These are phyloP conservation scores for Ctenomys sociabilis DNA, from an alignment of 2,113 vertebrate genomes.

Conservation along the genomic window DNA sequence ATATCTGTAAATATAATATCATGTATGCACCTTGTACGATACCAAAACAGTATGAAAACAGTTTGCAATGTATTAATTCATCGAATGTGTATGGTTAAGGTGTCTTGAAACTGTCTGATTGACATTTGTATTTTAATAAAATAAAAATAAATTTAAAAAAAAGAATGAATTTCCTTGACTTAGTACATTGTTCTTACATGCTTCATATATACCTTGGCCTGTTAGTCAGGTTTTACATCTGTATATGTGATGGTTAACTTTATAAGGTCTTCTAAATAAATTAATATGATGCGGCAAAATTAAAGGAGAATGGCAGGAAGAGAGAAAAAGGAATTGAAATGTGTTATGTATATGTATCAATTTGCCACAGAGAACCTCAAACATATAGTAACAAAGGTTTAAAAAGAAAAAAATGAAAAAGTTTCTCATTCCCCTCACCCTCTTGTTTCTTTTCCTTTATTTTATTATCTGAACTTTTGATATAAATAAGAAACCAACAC, in stretches of 20 bases:
- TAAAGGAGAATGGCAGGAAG: background rate
- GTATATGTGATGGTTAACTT: background rate
- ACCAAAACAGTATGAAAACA: too few relatives aligned
- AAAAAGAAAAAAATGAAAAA: background rate
- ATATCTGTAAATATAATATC: too few relatives aligned
- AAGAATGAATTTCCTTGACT: background rate
- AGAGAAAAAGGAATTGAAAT: background rate
- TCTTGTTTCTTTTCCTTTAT: background rate
- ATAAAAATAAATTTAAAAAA: too few relatives aligned
- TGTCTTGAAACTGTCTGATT: too few relatives aligned
- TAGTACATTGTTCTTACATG: background rate
- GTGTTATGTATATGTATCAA: background rate
- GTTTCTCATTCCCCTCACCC: background rate
- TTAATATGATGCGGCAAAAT: background rate
- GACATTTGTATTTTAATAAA: too few relatives aligned
- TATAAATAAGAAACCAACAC: background rate
- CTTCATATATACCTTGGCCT: background rate
- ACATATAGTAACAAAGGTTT: background rate
- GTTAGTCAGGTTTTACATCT: background rate
- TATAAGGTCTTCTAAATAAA: background rate
- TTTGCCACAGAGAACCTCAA: background rate
- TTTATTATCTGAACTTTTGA: background rate
- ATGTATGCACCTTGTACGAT: too few relatives aligned
- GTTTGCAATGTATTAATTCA: too few relatives aligned
- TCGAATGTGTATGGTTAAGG: too few relatives aligned